Conservation (phyloP, 2,888 invertebrate genomes). For the Teinopalpus imperialis region DNA sequence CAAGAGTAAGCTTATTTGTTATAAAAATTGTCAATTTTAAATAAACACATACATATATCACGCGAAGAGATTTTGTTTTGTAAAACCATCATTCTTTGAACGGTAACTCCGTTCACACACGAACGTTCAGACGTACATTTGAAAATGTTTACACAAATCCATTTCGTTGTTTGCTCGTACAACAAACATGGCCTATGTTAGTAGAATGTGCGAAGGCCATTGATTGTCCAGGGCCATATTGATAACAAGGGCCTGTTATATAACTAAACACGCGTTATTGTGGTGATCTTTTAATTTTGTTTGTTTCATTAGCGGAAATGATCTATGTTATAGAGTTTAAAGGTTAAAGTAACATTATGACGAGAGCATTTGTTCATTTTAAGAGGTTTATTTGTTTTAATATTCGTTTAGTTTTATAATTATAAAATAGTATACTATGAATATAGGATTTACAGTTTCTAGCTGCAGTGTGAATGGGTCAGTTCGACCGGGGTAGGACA, state of each 20-base stretch:
- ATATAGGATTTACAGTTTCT: no score
- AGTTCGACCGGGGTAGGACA: no score
- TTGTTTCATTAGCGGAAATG: conserved; percentile 11
- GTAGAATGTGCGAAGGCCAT: conserved; percentile 62
- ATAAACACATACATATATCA: no score
- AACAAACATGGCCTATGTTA: conserved; percentile 33
- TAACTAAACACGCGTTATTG: conserved; percentile 25
- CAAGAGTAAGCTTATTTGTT: no score
- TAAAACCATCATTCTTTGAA: background rate
- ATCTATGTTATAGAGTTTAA: background rate
- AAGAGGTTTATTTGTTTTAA: no score
- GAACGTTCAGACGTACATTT: background rate
- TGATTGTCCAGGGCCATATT: conserved; percentile 46
- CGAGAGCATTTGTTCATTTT: background rate
- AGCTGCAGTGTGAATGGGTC: no score
- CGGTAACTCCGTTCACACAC: background rate
- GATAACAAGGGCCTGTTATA: conserved; percentile 43
- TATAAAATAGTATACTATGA: no score
- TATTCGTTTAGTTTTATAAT: no score
- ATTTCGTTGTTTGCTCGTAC: conserved; percentile 25
- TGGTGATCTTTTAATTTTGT: conserved; percentile 11
- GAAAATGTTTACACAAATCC: conserved; percentile 13
- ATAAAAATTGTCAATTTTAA: no score
- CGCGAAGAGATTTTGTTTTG: no score
- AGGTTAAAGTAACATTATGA: conserved; percentile 9